A percentile compares a stretch with the other conserved stretches of the same genome.
Conservation (phyloP, 2,113 vertebrate genomes). For the Circaetus gallicus region DNA sequence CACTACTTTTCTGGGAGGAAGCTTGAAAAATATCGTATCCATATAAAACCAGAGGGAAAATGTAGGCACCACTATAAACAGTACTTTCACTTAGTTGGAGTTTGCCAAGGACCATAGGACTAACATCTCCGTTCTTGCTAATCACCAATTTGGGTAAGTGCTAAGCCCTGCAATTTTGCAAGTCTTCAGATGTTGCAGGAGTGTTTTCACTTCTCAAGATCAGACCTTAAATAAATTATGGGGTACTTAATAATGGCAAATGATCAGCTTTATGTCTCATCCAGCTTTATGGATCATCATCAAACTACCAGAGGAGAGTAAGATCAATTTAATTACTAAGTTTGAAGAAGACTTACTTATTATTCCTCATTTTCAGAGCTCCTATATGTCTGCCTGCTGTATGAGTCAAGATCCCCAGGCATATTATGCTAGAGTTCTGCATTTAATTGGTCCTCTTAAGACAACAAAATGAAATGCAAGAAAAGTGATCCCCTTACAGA, state of each 20-base stretch:
- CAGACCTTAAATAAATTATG: slow-evolving; percentile 33
- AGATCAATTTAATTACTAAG: slow-evolving; percentile 39
- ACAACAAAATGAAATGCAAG: background rate
- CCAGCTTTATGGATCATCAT: slow-evolving; percentile 11
- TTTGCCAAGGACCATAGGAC: background rate
- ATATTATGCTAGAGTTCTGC: background rate
- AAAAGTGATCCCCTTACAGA: background rate
- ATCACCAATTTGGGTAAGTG: background rate
- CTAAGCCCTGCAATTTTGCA: slow-evolving; percentile 37
- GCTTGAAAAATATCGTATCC: background rate
- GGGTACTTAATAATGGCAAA: slow-evolving; percentile 5
- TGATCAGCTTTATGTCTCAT: slow-evolving; percentile 7
- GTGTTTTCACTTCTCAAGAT: background rate
- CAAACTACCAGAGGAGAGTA: background rate
- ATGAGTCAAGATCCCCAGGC: background rate
- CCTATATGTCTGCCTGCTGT: background rate
- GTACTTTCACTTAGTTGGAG: background rate
- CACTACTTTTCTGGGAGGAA: background rate
- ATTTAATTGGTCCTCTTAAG: background rate
- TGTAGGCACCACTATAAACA: background rate
- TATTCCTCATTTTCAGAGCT: slow-evolving; percentile 24
- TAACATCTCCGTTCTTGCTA: background rate
- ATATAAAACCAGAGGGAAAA: background rate
- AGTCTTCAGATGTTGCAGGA: background rate
- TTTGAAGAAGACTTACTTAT: background rate